Conservation (phyloP, 2,113 vertebrate species). For the Pyxicephalus adspersus region DNA sequence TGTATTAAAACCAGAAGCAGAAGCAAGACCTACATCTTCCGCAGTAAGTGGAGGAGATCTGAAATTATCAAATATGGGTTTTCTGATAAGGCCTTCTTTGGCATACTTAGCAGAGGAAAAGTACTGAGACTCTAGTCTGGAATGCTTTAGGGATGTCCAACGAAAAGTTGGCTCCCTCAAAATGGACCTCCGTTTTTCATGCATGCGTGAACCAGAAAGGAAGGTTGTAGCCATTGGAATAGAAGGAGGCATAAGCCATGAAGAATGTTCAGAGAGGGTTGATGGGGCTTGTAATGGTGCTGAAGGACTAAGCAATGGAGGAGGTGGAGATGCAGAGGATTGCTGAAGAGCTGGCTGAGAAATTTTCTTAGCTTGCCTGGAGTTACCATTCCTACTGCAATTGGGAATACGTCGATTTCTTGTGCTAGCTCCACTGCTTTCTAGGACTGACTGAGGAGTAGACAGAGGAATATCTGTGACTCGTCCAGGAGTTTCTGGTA, state of each 20-base stretch:
- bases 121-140: slow-evolving; percentile 88
- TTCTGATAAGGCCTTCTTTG: slow-evolving; percentile 98
- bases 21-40: slow-evolving; percentile 88
- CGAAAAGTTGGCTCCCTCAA: slow-evolving; percentile 93
- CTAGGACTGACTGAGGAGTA: slow-evolving; percentile 80
- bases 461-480: slow-evolving; percentile 78
- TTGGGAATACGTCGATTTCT: slow-evolving; percentile 81
- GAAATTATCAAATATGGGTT: slow-evolving; percentile 97
- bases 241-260: slow-evolving; percentile 91
- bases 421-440: slow-evolving; percentile 66
- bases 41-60: slow-evolving; percentile 93
- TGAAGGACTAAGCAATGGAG: slow-evolving; percentile 84
- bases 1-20: slow-evolving; percentile 73
- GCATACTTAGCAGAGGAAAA: slow-evolving; percentile 98
- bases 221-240: slow-evolving; percentile 82
- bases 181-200: slow-evolving; percentile 93
- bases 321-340: slow-evolving; percentile 90
- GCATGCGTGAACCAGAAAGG: slow-evolving; percentile 79
- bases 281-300: slow-evolving; percentile 77
- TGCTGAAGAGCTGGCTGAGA: slow-evolving; percentile 80
- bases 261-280: slow-evolving; percentile 83
- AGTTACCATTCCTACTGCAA: slow-evolving; percentile 73
- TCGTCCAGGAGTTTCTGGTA: slow-evolving; percentile 81
- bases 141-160: slow-evolving; percentile 90
- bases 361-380: slow-evolving; percentile 79